Evolutionary conservation across 1,140 invertebrate genomes (phyloP).

Genomic region (Lysiphlebus fabarum): DNA sequence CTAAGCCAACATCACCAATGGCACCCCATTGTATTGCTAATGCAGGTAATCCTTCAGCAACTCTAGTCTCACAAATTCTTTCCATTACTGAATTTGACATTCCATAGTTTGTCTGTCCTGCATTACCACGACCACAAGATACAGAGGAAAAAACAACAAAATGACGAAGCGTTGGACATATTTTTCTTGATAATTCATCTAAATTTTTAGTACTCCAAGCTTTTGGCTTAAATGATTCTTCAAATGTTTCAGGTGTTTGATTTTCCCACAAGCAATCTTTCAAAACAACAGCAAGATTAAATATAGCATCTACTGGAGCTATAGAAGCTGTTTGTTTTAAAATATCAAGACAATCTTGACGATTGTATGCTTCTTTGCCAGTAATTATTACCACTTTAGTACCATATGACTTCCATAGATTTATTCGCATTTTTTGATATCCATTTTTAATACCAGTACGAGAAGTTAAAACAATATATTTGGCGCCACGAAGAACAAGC

Average conservation of each 20-base stretch:
- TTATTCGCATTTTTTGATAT: slow-evolving; percentile 61
- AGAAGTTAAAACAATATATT: slow-evolving; percentile 67
- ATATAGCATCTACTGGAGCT: slow-evolving; percentile 72
- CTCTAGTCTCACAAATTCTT: slow-evolving; percentile 58
- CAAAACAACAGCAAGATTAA: slow-evolving; percentile 71
- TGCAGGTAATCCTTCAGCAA: slow-evolving; percentile 53
- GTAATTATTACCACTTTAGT: slow-evolving; percentile 53
- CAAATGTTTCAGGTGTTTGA: slow-evolving; percentile 55
- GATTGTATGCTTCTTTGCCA: slow-evolving; percentile 51
- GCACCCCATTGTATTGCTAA: slow-evolving; percentile 63
- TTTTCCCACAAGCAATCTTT: slow-evolving; percentile 56
- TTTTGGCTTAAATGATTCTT: slow-evolving; percentile 54
- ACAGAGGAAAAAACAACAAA: slow-evolving; percentile 75
- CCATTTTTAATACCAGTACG: slow-evolving; percentile 66
- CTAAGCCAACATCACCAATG: slow-evolving; percentile 58
- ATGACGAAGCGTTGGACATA: slow-evolving; percentile 55
- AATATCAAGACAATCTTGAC: slow-evolving; percentile 56
- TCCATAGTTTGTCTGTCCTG: slow-evolving; percentile 76
- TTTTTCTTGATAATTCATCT: slow-evolving; percentile 53
- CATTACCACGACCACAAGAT: slow-evolving; percentile 72
- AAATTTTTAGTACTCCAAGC: slow-evolving; percentile 53
- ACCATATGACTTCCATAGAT: slow-evolving; percentile 58
- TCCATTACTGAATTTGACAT: slow-evolving; percentile 63
- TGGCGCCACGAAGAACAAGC: slow-evolving; percentile 68
- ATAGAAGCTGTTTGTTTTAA: slow-evolving; percentile 58